Percentiles rank a stretch among this genome's conserved stretches.
These are phyloP conservation scores for Diachasma alloeum DNA, from an alignment of 1,140 invertebrate genomes.

Conservation along the genomic window DNA sequence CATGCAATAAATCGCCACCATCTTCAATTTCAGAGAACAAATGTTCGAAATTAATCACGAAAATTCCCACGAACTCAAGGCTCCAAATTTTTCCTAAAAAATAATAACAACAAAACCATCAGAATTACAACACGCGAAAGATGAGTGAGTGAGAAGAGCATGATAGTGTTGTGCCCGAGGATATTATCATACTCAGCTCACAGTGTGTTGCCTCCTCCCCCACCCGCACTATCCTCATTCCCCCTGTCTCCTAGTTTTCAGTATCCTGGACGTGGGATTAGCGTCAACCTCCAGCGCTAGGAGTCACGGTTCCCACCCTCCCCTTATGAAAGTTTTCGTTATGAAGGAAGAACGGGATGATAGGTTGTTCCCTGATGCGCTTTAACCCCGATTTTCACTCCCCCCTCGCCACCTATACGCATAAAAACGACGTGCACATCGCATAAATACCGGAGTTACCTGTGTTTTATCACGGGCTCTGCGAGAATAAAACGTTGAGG, in stretches of 20 bases:
- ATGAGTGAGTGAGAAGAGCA: too few species aligned
- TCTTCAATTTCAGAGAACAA: too few species aligned
- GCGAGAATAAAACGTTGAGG: not conserved
- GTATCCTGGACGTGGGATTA: conserved; percentile 24
- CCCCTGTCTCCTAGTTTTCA: conserved; percentile 1
- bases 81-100: too few species aligned
- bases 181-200: conserved; percentile 22
- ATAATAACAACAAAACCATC: too few species aligned
- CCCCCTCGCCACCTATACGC: not conserved
- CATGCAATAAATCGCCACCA: too few species aligned
- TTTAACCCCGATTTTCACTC: not conserved
- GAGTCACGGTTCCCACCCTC: not conserved
- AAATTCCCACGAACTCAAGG: too few species aligned
- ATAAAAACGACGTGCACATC: conserved; percentile 43
- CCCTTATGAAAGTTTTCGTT: not conserved
- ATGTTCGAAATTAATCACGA: too few species aligned
- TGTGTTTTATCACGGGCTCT: conserved; percentile 57
- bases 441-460: conserved; percentile 64
- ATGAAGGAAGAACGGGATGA: not conserved
- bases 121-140: too few species aligned
- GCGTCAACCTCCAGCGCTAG: conserved; percentile 26
- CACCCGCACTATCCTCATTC: not conserved
- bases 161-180: not conserved
- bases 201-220: not conserved
- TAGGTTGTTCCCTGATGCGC: not conserved